phyloP scores from a whole-genome alignment of 1,140 invertebrate genomes.

The Drosophila nebulosa region DNA sequence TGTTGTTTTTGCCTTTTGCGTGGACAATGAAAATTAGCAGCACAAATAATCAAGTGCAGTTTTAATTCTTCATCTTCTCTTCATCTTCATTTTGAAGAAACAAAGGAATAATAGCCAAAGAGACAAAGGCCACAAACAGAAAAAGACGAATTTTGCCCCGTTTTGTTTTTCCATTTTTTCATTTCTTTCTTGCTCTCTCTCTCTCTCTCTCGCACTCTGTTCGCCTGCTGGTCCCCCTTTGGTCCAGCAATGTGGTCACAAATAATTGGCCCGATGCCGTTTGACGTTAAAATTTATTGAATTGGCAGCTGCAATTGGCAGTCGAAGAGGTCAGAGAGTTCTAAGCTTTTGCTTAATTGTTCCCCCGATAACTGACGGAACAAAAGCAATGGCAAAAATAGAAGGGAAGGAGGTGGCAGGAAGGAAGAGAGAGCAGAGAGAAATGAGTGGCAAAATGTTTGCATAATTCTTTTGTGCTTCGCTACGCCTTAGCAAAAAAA shows the following conservation, averaged over 20 bases:
- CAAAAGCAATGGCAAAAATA: slow-evolving; percentile 18
- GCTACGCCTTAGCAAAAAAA: slow-evolving; percentile 9
- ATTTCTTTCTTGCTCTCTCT: neutral
- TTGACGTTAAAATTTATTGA: slow-evolving; percentile 75
- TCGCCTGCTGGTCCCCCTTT: slow-evolving; percentile 15
- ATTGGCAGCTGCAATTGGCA: slow-evolving; percentile 71
- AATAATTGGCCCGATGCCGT: slow-evolving; percentile 69
- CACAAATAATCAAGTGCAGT: slow-evolving; percentile 74
- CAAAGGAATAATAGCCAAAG: slow-evolving; percentile 46
- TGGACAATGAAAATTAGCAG: slow-evolving; percentile 70
- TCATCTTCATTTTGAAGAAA: slow-evolving; percentile 31
- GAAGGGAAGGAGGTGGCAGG: neutral
- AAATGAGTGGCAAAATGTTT: slow-evolving; percentile 1
- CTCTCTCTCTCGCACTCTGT: neutral
- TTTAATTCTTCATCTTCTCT: slow-evolving; percentile 47
- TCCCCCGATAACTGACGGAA: slow-evolving; percentile 15
- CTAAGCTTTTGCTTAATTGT: slow-evolving; percentile 38
- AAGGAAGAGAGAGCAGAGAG: neutral
- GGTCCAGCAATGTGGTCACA: slow-evolving; percentile 61
- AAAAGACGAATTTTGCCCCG: slow-evolving; percentile 19
- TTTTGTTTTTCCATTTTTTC: slow-evolving; percentile 5
- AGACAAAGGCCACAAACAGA: slow-evolving; percentile 45
- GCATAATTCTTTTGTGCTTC: slow-evolving; percentile 60
- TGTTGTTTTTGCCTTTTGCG: slow-evolving; percentile 15
- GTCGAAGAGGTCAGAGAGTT: slow-evolving; percentile 37